Conservation (phyloP, 2,113 vertebrate genomes). For the Anser cygnoides region DNA sequence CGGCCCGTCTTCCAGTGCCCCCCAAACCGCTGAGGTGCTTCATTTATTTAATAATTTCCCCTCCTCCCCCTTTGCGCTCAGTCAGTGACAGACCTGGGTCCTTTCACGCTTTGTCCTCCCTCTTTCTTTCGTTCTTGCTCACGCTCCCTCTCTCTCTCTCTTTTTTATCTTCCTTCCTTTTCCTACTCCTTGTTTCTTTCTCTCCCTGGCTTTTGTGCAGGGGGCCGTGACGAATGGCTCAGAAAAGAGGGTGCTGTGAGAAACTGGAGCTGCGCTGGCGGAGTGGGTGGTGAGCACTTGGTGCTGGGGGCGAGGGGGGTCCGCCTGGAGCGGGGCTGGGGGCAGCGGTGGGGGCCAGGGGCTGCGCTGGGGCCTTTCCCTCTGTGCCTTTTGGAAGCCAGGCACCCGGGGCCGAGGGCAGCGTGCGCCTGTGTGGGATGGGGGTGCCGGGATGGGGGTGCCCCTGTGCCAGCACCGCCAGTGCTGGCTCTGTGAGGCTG, state of each 20-base stretch:
- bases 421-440: not conserved
- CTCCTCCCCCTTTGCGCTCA: not conserved
- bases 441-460: rapidly evolving
- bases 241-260: slow-evolving; percentile 75
- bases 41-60: slow-evolving; percentile 67
- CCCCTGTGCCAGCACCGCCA: not conserved
- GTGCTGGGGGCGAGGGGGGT: not conserved
- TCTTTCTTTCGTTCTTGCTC: slow-evolving; percentile 56
- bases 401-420: not conserved
- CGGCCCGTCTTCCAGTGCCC: slow-evolving; percentile 53
- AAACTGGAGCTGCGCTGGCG: slow-evolving; percentile 61
- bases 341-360: not conserved
- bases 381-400: not conserved
- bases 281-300: slow-evolving; percentile 60
- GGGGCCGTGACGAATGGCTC: slow-evolving; percentile 67
- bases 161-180: slow-evolving; percentile 64
- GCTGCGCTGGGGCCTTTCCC: not conserved
- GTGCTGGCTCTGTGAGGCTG: rapidly evolving
- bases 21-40: slow-evolving; percentile 43
- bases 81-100: slow-evolving; percentile 30
- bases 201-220: slow-evolving; percentile 60
- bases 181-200: slow-evolving; percentile 65
- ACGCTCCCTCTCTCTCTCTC: not conserved
- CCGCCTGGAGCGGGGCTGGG: rapidly evolving
- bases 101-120: slow-evolving; percentile 53